These are phyloP conservation scores for Poecilia latipinna DNA, from an alignment of 2,113 vertebrate species.

Conservation along the genomic window DNA sequence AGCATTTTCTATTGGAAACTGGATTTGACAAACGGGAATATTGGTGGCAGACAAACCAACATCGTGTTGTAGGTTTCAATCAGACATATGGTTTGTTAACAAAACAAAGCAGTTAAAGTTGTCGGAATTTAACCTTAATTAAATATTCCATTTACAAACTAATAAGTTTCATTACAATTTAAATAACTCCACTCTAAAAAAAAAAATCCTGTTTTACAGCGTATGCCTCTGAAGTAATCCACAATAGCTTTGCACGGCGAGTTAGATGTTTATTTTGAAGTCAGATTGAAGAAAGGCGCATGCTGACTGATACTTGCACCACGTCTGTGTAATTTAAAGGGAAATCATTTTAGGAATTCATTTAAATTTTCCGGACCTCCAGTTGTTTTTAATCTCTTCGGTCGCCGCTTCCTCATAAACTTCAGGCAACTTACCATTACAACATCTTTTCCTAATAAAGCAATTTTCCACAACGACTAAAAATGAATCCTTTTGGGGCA, in stretches of 20 bases:
- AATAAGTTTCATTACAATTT: neutral
- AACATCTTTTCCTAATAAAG: slow-evolving; percentile 36
- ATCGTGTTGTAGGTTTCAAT: neutral
- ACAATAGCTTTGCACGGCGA: neutral
- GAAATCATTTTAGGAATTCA: slow-evolving; percentile 56
- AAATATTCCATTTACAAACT: neutral
- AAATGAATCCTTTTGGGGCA: slow-evolving; percentile 33
- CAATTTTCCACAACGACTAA: slow-evolving; percentile 14
- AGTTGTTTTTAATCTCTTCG: slow-evolving; percentile 7
- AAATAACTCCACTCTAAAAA: neutral
- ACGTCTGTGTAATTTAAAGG: slow-evolving; percentile 45
- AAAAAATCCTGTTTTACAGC: neutral
- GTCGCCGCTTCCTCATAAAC: neutral
- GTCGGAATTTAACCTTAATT: no score
- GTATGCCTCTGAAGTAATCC: neutral
- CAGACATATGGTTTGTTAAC: no score
- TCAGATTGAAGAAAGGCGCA: slow-evolving; percentile 1
- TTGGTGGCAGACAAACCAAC: neutral
- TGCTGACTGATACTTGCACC: slow-evolving; percentile 15
- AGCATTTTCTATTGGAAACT: no score
- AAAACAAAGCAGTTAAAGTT: no score
- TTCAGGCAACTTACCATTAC: slow-evolving; percentile 2
- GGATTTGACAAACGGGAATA: no score
- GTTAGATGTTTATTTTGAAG: slow-evolving; percentile 17
- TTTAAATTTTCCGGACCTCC: slow-evolving; percentile 46